phyloP scores from a whole-genome alignment of 2,888 invertebrate species.

The Schizaphis graminum region DNA sequence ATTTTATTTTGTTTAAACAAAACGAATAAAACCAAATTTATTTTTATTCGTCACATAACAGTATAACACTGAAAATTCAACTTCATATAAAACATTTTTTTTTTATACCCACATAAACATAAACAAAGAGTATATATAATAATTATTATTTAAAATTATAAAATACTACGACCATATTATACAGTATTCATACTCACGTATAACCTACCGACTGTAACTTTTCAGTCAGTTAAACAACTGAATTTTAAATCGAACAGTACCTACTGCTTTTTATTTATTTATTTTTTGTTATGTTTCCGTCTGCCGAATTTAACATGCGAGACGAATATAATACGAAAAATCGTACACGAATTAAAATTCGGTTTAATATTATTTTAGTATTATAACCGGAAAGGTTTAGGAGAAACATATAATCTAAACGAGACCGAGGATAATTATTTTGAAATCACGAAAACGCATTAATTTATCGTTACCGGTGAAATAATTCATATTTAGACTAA shows the following conservation, averaged over 20 bases:
- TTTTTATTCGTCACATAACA: background rate
- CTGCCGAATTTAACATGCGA: background rate
- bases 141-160: conserved; percentile 15
- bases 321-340: background rate
- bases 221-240: conserved; percentile 44
- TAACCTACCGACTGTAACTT: conserved; percentile 6
- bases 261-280: background rate
- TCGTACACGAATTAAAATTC: background rate
- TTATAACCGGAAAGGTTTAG: background rate
- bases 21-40: background rate
- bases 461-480: conserved; percentile 33
- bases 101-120: background rate
- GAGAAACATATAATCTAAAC: background rate
- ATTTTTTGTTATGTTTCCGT: background rate
- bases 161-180: background rate
- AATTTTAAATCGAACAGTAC: conserved; percentile 15
- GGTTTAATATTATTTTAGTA: conserved; percentile 4
- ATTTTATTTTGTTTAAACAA: background rate
- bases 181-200: background rate
- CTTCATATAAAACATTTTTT: background rate
- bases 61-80: background rate
- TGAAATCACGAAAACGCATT: conserved; percentile 28
- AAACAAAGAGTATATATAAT: conserved; percentile 13
- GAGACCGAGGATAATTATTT: conserved; percentile 9
- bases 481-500: conserved; percentile 22